Base-by-base conservation (phyloP, 2,797 vertebrate species). In the Pseudochirops cupreus region DNA sequence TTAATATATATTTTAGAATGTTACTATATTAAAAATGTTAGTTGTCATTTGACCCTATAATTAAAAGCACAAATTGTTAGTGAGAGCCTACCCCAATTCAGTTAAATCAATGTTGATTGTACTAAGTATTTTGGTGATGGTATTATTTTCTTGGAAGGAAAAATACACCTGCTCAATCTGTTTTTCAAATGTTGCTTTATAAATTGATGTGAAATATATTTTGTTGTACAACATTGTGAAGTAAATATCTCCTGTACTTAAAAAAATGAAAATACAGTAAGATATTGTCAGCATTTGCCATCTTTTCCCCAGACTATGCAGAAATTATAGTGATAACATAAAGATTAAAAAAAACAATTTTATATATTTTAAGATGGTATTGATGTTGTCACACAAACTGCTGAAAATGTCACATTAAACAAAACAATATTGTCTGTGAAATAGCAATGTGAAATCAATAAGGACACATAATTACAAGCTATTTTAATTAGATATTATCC, bases 131-230 rank as follows among this genome's bases (percentile, higher is more conserved):
- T 39, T 33, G 57, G 18, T 74, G 6, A 92, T 57, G 53, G 54
- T 57, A 93, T 91, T 39, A 0, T 92, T 14, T 87, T 87, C 93
- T 93, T 95, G 91, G 93, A 33, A 93, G 91, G 93, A n/a, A 93
- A 93, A 91, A 16, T 0, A 12, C 53, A 59, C 33, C 29, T 62
- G 59, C 59, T 62, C 13, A 14, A 62, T 62, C 29, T 21, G 14
- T 82, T 54, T 89, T 94, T 96, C 95, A 93, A 52, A 91, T 97
- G 90, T 9, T 94, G 33, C 96, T 92, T 94, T 59, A 97, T 94
- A 96, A 98, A 96, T 94, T 92, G 33, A 93, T 94, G 93, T 56
- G 89, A 96, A 97, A 96, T 92, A 97, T 97, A 94, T 62, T 39
- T 87, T 97, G 90, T 62, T 96, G 29, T 33, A 94, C 57, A 96